These are phyloP conservation scores for Blennius ocellaris DNA, from an alignment of 2,113 vertebrate species.

Conservation along the genomic window DNA sequence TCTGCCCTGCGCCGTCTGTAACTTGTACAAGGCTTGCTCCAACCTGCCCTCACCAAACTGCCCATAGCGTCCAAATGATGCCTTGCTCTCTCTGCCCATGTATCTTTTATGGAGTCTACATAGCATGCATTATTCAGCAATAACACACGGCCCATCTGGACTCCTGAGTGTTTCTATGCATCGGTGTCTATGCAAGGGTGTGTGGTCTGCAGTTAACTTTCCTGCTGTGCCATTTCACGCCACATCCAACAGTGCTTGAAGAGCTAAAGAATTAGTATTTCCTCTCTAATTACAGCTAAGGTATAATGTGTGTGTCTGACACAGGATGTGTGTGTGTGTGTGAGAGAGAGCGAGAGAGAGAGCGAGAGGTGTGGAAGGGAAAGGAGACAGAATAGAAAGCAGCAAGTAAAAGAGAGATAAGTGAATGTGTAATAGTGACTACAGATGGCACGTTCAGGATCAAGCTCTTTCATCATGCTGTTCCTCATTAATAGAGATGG, in stretches of 20 bases:
- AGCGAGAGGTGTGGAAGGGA: neutral
- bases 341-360: slow-evolving; percentile 1
- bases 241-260: slow-evolving; percentile 74
- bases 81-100: slow-evolving; percentile 67
- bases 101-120: slow-evolving; percentile 82
- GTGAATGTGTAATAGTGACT: slow-evolving; percentile 66
- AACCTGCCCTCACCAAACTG: slow-evolving; percentile 51
- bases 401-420: slow-evolving; percentile 43
- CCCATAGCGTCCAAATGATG: slow-evolving; percentile 46
- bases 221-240: slow-evolving; percentile 64
- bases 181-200: slow-evolving; percentile 2
- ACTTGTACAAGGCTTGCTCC: slow-evolving; percentile 50
- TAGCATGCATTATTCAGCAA: slow-evolving; percentile 81
- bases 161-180: slow-evolving; percentile 45
- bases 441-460: slow-evolving; percentile 77
- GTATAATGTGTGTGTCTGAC: slow-evolving; percentile 37
- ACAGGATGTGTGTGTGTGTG: slow-evolving; percentile 13
- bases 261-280: slow-evolving; percentile 68
- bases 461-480: slow-evolving; percentile 76
- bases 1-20: slow-evolving; percentile 35
- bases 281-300: slow-evolving; percentile 66
- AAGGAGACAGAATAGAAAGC: slow-evolving; percentile 40
- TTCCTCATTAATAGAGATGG: slow-evolving; percentile 79
- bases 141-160: slow-evolving; percentile 76
- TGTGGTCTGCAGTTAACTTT: slow-evolving; percentile 68